Evolutionary conservation across 1,140 invertebrate genomes (phyloP).

Genomic region (Drosophila nasuta): DNA sequence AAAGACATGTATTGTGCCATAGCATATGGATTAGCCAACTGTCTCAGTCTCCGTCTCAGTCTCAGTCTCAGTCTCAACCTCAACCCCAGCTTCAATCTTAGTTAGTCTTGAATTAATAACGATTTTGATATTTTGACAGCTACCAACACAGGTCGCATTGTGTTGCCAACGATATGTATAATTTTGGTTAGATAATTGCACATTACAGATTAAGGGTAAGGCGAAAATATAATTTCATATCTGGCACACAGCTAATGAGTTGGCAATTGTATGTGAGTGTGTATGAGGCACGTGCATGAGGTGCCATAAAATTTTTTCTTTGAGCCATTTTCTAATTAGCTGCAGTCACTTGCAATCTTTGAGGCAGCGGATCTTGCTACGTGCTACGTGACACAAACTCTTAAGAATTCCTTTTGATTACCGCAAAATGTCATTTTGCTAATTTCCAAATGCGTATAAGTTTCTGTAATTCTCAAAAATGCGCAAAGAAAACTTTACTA

Average conservation of each 20-base stretch:
- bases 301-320: slow-evolving; percentile 49
- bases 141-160: slow-evolving; percentile 18
- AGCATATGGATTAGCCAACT: slow-evolving; percentile 19
- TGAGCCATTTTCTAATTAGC: slow-evolving; percentile 47
- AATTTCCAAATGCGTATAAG: slow-evolving; percentile 28
- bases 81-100: not conserved
- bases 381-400: slow-evolving; percentile 39
- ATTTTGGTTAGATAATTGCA: slow-evolving; percentile 33
- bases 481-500: not conserved
- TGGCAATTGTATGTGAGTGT: slow-evolving; percentile 14
- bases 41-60: not conserved
- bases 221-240: slow-evolving; percentile 23
- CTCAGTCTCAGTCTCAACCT: not conserved
- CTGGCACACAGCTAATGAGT: slow-evolving; percentile 12
- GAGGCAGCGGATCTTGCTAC: slow-evolving; percentile 25
- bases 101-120: slow-evolving; percentile 41
- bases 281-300: slow-evolving; percentile 35
- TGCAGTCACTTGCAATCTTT: slow-evolving; percentile 42
- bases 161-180: not conserved
- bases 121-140: slow-evolving; percentile 33
- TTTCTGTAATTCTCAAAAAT: not conserved
- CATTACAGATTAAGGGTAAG: slow-evolving; percentile 17
- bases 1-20: slow-evolving; percentile 33
- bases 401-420: slow-evolving; percentile 27
- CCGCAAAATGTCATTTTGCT: slow-evolving; percentile 20